These are phyloP conservation scores for Chloroclysta siterata DNA, from an alignment of 2,888 invertebrate species.

Conservation along the genomic window DNA sequence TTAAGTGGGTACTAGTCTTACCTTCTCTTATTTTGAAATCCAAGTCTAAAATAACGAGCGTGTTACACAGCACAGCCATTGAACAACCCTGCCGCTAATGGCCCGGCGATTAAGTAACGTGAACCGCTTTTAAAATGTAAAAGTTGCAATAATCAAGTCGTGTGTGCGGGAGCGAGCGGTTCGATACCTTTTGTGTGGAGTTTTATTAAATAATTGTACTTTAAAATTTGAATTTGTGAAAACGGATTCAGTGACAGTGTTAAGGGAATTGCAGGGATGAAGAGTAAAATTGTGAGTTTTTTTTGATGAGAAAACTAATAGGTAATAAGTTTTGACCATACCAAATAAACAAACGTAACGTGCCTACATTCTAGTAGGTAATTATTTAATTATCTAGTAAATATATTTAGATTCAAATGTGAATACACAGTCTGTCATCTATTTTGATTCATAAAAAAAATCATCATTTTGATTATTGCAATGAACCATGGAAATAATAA, in stretches of 20 bases:
- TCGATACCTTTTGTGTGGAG: constrained; percentile 19
- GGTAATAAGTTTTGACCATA: too few species aligned
- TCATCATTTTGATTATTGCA: too few species aligned
- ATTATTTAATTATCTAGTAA: too few species aligned
- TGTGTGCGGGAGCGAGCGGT: constrained; percentile 34
- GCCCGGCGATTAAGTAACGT: constrained; percentile 48
- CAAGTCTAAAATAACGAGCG: constrained; percentile 10
- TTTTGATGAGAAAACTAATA: too few species aligned
- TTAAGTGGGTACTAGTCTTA: too few species aligned
- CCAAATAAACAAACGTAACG: too few species aligned
- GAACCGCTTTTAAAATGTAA: constrained; percentile 72
- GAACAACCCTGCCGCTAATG: constrained; percentile 39
- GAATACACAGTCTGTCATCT: too few species aligned
- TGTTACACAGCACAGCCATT: constrained; percentile 8
- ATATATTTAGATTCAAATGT: too few species aligned
- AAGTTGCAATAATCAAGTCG: constrained; percentile 66
- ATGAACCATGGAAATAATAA: too few species aligned
- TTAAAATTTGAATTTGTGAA: background rate
- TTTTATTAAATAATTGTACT: background rate
- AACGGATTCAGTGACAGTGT: constrained; percentile 11
- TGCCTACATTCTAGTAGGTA: too few species aligned
- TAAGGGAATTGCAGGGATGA: constrained; percentile 43
- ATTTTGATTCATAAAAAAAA: too few species aligned
- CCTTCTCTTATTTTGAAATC: background rate
- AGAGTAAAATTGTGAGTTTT: constrained; percentile 59